These are phyloP conservation scores for Mionectes olivaceus DNA, from an alignment of 2,797 vertebrate species.

Conservation along the genomic window DNA sequence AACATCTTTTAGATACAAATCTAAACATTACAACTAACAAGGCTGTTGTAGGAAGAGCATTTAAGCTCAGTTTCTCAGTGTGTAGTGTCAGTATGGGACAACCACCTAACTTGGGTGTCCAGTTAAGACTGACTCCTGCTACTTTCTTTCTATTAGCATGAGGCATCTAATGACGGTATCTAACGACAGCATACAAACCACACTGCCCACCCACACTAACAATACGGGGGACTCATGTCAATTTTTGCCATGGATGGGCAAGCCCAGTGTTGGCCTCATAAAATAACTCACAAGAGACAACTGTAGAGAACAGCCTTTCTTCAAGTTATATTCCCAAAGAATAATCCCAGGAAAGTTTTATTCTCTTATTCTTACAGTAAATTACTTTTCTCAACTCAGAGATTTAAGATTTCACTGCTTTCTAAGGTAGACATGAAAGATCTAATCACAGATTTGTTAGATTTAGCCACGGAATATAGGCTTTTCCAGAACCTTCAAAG, in stretches of 20 bases:
- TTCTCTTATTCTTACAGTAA: conserved; percentile 40
- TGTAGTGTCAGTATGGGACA: background rate
- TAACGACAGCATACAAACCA: background rate
- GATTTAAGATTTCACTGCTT: conserved; percentile 45
- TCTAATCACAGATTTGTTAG: conserved; percentile 59
- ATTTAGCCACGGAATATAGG: background rate
- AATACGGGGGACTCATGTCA: background rate
- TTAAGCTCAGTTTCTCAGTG: background rate
- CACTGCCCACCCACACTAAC: background rate
- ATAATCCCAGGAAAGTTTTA: conserved; percentile 22
- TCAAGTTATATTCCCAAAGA: background rate
- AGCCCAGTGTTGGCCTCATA: background rate
- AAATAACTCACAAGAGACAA: background rate
- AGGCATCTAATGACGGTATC: background rate
- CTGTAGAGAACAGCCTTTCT: background rate
- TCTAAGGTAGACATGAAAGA: conserved; percentile 33
- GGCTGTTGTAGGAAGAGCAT: background rate
- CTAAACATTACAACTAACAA: background rate
- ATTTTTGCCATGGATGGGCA: background rate
- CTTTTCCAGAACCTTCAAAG: conserved; percentile 42
- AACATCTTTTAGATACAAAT: background rate
- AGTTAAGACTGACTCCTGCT: background rate
- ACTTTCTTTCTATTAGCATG: background rate
- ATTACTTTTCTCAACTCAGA: conserved; percentile 28
- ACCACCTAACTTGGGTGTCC: background rate